Percentiles rank a stretch among this genome's conserved stretches.
These are phyloP conservation scores for Ceratitis capitata DNA, from an alignment of 1,140 invertebrate genomes.

Conservation along the genomic window DNA sequence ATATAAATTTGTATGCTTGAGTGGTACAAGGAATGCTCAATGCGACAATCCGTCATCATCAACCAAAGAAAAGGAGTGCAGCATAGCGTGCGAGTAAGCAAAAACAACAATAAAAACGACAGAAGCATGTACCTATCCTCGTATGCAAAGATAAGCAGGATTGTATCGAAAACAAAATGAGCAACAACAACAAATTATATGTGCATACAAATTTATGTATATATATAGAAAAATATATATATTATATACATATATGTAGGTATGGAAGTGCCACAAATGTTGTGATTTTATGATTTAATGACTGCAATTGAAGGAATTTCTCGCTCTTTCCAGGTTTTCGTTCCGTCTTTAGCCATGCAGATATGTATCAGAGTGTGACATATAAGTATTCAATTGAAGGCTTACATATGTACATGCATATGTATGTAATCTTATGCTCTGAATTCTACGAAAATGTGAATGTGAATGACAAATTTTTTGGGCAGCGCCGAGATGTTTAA, in stretches of 20 bases:
- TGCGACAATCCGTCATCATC: conserved; percentile 27
- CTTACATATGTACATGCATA: no score
- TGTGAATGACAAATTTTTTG: neutral
- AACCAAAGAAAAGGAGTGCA: neutral
- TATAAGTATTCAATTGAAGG: neutral
- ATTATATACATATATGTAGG: neutral
- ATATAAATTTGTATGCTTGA: neutral
- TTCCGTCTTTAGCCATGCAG: no score
- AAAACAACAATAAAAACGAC: neutral
- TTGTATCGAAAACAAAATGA: neutral
- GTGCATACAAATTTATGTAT: neutral
- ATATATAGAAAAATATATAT: neutral
- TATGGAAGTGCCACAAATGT: neutral
- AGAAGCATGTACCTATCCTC: neutral
- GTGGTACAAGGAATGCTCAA: neutral
- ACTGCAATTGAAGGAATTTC: neutral
- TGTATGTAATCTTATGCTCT: no score
- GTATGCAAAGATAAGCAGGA: neutral
- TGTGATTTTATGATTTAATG: conserved; percentile 33
- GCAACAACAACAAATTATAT: neutral
- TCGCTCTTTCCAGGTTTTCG: neutral
- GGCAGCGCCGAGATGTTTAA: neutral
- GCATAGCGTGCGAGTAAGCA: no score
- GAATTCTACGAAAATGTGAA: neutral
- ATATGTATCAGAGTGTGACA: neutral